Evolutionary conservation across 2,797 vertebrate species (phyloP).

Genomic region (Sebastes nivosus): DNA sequence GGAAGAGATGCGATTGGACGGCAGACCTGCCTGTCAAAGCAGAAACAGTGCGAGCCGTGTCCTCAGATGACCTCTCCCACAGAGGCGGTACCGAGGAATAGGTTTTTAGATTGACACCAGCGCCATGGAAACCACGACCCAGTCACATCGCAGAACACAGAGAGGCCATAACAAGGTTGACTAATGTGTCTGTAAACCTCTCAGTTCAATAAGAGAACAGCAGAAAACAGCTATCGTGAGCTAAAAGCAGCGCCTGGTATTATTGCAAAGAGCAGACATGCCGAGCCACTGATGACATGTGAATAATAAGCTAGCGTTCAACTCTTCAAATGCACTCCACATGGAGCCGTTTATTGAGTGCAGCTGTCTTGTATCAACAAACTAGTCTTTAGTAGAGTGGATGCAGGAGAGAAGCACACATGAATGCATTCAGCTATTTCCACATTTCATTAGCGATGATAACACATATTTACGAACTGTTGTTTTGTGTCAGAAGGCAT

Average conservation of each 20-base stretch:
- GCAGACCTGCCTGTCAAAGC: slow-evolving; percentile 49
- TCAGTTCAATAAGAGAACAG: slow-evolving; percentile 26
- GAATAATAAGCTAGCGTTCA: slow-evolving; percentile 70
- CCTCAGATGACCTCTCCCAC: slow-evolving; percentile 71
- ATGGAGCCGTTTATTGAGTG: slow-evolving; percentile 72
- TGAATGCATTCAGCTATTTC: slow-evolving; percentile 48
- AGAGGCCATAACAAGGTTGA: slow-evolving; percentile 52
- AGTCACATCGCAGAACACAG: slow-evolving; percentile 37
- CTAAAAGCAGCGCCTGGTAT: slow-evolving; percentile 53
- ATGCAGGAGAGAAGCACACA: slow-evolving; percentile 40
- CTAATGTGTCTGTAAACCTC: slow-evolving; percentile 35
- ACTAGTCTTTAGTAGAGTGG: slow-evolving; percentile 53
- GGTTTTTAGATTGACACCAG: slow-evolving; percentile 57
- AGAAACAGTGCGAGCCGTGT: slow-evolving; percentile 53
- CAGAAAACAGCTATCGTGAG: slow-evolving; percentile 30
- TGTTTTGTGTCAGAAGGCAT: slow-evolving; percentile 21
- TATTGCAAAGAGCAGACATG: slow-evolving; percentile 60
- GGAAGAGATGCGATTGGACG: slow-evolving; percentile 53
- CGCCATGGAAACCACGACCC: slow-evolving; percentile 59
- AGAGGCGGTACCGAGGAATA: slow-evolving; percentile 40
- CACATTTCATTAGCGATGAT: slow-evolving; percentile 53
- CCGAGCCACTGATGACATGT: slow-evolving; percentile 78
- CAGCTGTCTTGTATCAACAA: slow-evolving; percentile 78
- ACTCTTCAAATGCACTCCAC: slow-evolving; percentile 62
- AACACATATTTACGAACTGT: slow-evolving; percentile 27